A percentile compares a stretch with the other conserved stretches of the same genome.
Conservation (phyloP, 2,113 vertebrate genomes). For the Ptychochromis oligacanthus region DNA sequence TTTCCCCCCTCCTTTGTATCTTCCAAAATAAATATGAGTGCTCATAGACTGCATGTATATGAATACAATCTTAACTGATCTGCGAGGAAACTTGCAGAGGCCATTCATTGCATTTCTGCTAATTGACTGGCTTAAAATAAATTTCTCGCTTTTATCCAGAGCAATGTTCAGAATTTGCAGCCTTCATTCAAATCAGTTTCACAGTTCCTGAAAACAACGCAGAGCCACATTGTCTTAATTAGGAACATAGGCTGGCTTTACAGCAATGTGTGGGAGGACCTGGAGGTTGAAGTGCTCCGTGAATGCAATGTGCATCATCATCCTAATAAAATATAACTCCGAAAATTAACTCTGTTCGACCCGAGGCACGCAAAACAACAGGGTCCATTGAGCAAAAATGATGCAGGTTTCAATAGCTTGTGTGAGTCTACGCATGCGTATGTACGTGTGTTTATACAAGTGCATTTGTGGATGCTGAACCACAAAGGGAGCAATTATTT, state of each 20-base stretch:
- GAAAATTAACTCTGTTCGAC: slow-evolving; percentile 62
- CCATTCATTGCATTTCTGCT: slow-evolving; percentile 10
- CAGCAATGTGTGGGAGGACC: slow-evolving; percentile 38
- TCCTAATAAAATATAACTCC: slow-evolving; percentile 59
- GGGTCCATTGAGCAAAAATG: slow-evolving; percentile 32
- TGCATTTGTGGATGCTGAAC: neutral
- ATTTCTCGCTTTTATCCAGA: slow-evolving; percentile 22
- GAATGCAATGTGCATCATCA: slow-evolving; percentile 66
- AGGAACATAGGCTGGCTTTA: slow-evolving; percentile 54
- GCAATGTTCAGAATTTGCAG: slow-evolving; percentile 24
- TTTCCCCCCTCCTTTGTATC: neutral
- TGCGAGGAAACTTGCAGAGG: neutral
- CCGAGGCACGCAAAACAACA: slow-evolving; percentile 61
- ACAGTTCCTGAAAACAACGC: slow-evolving; percentile 55
- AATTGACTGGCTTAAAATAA: slow-evolving; percentile 18
- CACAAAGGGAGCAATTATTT: slow-evolving; percentile 48
- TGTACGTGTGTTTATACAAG: neutral
- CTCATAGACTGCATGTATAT: neutral
- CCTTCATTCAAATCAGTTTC: slow-evolving; percentile 42
- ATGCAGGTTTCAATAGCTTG: slow-evolving; percentile 21
- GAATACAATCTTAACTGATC: neutral
- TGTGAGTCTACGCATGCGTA: neutral
- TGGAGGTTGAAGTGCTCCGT: slow-evolving; percentile 50
- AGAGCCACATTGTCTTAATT: slow-evolving; percentile 51
- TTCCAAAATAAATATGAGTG: neutral